These are phyloP conservation scores for Hafferia zeledoni DNA, from an alignment of 2,797 vertebrate species.

Conservation along the genomic window DNA sequence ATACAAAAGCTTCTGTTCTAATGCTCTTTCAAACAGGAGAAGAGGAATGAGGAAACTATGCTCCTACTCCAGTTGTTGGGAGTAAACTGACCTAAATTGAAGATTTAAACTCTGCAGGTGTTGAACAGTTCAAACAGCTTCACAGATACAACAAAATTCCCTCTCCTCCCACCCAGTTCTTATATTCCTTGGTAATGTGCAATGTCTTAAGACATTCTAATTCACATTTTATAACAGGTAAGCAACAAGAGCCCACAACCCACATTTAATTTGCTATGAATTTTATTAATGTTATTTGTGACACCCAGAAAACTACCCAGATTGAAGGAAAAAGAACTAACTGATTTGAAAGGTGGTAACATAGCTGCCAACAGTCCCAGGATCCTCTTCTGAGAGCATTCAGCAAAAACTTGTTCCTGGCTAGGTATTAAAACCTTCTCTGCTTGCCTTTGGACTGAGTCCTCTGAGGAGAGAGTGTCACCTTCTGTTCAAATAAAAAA, in stretches of 20 bases:
- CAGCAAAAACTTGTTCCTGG: constrained; percentile 94
- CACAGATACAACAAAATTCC: neutral
- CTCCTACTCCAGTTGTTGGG: neutral
- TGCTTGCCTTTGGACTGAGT: constrained; percentile 68
- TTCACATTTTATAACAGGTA: neutral
- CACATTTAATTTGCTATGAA: neutral
- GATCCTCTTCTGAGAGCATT: constrained; percentile 96
- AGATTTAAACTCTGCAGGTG: neutral
- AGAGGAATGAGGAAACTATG: neutral
- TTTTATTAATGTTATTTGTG: neutral
- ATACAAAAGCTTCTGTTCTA: neutral
- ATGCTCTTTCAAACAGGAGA: neutral
- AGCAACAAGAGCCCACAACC: neutral
- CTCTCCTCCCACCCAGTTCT: neutral
- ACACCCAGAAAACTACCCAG: neutral
- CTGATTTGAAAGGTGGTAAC: constrained; percentile 90
- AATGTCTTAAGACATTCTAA: neutral
- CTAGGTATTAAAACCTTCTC: constrained; percentile 82
- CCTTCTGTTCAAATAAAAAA: constrained; percentile 55
- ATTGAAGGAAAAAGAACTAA: constrained; percentile 71
- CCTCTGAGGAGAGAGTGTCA: constrained; percentile 10
- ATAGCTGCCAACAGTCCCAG: constrained; percentile 94
- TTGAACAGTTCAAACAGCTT: neutral
- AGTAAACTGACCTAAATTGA: neutral
- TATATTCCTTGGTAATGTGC: neutral